Conservation (phyloP, 2,888 invertebrate genomes). For the Nephrocerus scutellatus region DNA sequence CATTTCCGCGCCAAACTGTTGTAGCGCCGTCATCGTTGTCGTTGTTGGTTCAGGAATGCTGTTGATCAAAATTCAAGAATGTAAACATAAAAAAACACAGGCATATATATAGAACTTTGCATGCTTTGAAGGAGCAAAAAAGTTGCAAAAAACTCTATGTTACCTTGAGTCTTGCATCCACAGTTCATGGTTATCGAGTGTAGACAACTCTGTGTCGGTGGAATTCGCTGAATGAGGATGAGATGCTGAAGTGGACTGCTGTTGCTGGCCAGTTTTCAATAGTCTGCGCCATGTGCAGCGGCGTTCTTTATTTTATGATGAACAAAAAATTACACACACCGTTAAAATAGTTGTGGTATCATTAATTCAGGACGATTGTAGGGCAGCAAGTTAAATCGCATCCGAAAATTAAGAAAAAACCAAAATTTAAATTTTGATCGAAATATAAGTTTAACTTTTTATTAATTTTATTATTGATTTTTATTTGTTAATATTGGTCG, state of each 20-base stretch:
- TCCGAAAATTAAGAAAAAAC: too few species aligned
- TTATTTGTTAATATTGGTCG: too few species aligned
- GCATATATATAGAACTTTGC: slow-evolving; percentile 1
- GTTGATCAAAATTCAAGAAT: too few species aligned
- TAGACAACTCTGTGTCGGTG: slow-evolving; percentile 78
- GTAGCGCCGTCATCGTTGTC: slow-evolving; percentile 76
- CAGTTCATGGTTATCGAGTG: slow-evolving; percentile 73
- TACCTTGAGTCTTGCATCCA: slow-evolving; percentile 68
- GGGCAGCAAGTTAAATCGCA: too few species aligned
- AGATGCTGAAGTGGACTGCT: slow-evolving; percentile 52
- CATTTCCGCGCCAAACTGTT: slow-evolving; percentile 83
- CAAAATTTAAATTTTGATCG: too few species aligned
- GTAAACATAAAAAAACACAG: slow-evolving; percentile 17
- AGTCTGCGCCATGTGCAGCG: slow-evolving; percentile 71
- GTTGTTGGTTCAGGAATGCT: slow-evolving; percentile 66
- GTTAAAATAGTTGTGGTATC: too few species aligned
- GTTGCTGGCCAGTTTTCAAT: slow-evolving; percentile 49
- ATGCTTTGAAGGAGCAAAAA: slow-evolving; percentile 3
- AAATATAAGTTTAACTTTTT: too few species aligned
- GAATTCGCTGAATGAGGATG: slow-evolving; percentile 67
- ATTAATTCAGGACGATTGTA: too few species aligned
- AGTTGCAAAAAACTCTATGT: slow-evolving; percentile 8
- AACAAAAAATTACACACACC: too few species aligned
- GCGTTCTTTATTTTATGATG: slow-evolving; percentile 59
- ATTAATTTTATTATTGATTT: too few species aligned